Base-by-base conservation (phyloP, 2,888 invertebrate species). In the Drosophila nigricruria region DNA sequence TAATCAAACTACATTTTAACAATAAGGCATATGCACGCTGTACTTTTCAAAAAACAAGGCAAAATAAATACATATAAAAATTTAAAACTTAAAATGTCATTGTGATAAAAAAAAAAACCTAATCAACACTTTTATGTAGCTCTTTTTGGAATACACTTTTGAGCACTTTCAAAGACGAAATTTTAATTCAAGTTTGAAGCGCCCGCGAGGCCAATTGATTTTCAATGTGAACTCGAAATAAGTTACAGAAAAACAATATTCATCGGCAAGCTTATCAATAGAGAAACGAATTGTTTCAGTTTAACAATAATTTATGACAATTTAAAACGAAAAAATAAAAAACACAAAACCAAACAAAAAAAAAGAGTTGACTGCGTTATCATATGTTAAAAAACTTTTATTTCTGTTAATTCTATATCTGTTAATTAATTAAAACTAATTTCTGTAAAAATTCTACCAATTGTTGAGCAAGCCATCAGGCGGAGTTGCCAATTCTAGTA, bases 11-110 rank as follows among this genome's bases (percentile, higher is more conserved):
- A 71, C 61, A 59, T 77, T 70, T 66, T 61, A 74, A 79, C 70
- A 74, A 67, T 77, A 88, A 65, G 81, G 80, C 80, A 85, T 74
- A 78, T 84, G 84, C 84, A 84, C 88, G 86, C 83, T 88, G 84
- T 88, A 84, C 88, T 84, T 85, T 84, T 84, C 81, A 74, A 77
- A 80, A 77, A 70, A 86, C 75, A 69, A 77, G 69, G 78, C 76
- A 75, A 79, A 79, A 57, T 54, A 63, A 61, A 61, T 43, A 68
- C 58, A 60, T 47, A 67, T 63, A 56, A 62, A 58, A 72, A 70
- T 45, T 45, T 42, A 76, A 68, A 74, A 72, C 76, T 60, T 74
- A 78, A 78, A 77, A 77, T 83, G 82, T 88, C 82, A 88, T 88
- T 83, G 83, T 83, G 83, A 83, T 83, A 85, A 88, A 73, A 70